Evolutionary conservation across 2,797 vertebrate genomes (phyloP).

Genomic region (Hephaestus fuliginosus): DNA sequence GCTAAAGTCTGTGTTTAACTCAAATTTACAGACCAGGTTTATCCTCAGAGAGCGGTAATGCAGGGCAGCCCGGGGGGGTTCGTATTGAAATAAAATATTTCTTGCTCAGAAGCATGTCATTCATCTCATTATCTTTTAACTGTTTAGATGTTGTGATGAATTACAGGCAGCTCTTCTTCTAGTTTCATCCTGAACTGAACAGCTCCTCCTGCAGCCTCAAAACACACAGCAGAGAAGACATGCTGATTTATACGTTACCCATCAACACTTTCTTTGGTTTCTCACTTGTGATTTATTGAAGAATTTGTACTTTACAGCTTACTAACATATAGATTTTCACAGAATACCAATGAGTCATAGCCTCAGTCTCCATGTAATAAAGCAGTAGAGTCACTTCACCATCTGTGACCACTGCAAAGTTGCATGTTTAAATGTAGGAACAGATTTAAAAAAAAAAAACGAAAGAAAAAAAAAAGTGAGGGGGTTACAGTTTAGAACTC

Average conservation of each 20-base stretch:
- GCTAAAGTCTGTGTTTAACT: conserved; percentile 37
- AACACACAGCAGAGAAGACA: neutral
- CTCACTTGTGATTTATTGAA: neutral
- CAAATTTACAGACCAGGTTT: conserved; percentile 34
- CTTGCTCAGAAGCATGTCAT: neutral
- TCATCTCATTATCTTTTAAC: neutral
- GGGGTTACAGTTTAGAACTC: neutral
- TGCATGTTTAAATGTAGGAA: conserved; percentile 10
- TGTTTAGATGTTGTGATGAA: neutral
- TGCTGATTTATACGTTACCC: neutral
- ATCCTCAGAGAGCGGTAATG: conserved; percentile 5
- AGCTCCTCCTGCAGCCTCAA: neutral
- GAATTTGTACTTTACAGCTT: neutral
- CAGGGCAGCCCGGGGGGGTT: neutral
- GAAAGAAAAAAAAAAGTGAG: neutral
- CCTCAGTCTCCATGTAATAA: neutral
- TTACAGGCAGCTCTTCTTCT: neutral
- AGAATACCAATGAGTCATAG: conserved; percentile 1
- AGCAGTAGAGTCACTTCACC: conserved; percentile 6
- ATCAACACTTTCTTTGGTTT: neutral
- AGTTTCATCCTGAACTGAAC: neutral
- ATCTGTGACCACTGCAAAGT: conserved; percentile 19
- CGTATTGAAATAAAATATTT: conserved; percentile 5
- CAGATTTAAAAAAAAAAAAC: too few relatives aligned
- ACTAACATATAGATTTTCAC: neutral